These are phyloP conservation scores for Drosophila micromelanica DNA, from an alignment of 1,140 invertebrate species.

Conservation along the genomic window DNA sequence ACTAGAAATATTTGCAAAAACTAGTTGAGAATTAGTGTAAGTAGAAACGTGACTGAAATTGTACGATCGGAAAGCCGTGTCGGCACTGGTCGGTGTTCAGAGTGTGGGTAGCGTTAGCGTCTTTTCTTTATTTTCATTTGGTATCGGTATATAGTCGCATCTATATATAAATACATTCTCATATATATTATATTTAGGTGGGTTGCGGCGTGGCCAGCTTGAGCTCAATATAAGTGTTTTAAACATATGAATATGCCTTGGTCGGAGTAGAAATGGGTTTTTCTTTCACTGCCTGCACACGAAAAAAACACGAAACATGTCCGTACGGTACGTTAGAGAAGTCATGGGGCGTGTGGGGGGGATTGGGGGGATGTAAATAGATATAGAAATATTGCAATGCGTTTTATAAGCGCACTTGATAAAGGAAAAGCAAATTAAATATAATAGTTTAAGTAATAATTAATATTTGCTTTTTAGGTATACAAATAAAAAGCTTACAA, in stretches of 20 bases:
- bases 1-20: slow-evolving; percentile 63
- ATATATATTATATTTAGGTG: slow-evolving; percentile 70
- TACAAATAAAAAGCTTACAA: slow-evolving; percentile 7
- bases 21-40: slow-evolving; percentile 58
- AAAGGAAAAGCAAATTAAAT: slow-evolving; percentile 36
- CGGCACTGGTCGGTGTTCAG: slow-evolving; percentile 54
- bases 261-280: slow-evolving; percentile 63
- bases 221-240: slow-evolving; percentile 67
- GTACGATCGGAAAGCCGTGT: slow-evolving; percentile 48
- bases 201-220: slow-evolving; percentile 79
- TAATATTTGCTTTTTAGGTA: slow-evolving; percentile 19
- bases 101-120: slow-evolving; percentile 62
- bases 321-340: slow-evolving; percentile 37
- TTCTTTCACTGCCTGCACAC: slow-evolving; percentile 35
- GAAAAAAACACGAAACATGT: slow-evolving; percentile 56
- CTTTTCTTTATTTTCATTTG: slow-evolving; percentile 45
- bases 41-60: slow-evolving; percentile 36
- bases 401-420: slow-evolving; percentile 77
- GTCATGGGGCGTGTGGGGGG: background rate
- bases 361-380: slow-evolving; percentile 4
- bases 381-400: slow-evolving; percentile 71
- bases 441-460: slow-evolving; percentile 46
- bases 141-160: slow-evolving; percentile 40
- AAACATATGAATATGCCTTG: slow-evolving; percentile 51
- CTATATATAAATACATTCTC: slow-evolving; percentile 40